A percentile compares a stretch with the other conserved stretches of the same genome.
These are phyloP conservation scores for Eclectus roratus DNA, from an alignment of 2,113 vertebrate species.

Conservation along the genomic window DNA sequence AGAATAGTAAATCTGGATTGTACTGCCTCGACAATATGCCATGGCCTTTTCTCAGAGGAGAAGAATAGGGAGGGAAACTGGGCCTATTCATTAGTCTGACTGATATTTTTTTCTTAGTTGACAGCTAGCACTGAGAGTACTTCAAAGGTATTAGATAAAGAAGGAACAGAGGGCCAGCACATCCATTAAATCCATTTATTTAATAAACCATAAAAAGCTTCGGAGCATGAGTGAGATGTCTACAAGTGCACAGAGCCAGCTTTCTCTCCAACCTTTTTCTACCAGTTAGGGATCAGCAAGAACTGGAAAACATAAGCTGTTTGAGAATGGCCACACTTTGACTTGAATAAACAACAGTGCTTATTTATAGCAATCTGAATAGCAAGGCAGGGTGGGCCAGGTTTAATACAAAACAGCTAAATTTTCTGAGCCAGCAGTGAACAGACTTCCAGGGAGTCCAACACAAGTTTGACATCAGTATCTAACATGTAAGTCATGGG, in stretches of 20 bases:
- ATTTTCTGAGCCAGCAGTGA: neutral
- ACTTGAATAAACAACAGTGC: neutral
- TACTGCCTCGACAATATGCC: conserved; percentile 19
- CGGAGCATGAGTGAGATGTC: conserved; percentile 19
- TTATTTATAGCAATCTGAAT: neutral
- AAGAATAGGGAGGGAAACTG: conserved; percentile 46
- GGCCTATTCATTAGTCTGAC: conserved; percentile 58
- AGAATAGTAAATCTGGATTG: conserved; percentile 49
- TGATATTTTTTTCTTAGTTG: conserved; percentile 58
- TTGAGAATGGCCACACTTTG: conserved; percentile 8
- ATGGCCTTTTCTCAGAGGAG: conserved; percentile 36
- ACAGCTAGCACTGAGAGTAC: conserved; percentile 42
- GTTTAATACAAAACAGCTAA: neutral
- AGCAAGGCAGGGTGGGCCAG: neutral
- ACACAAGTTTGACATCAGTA: neutral
- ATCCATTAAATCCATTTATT: conserved; percentile 65
- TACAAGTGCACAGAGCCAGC: neutral
- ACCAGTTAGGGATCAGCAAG: neutral
- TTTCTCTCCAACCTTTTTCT: conserved; percentile 12
- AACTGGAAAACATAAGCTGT: conserved; percentile 5
- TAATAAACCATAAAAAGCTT: conserved; percentile 60
- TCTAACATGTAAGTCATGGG: neutral
- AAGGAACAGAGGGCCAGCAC: conserved; percentile 32
- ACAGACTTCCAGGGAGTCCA: neutral
- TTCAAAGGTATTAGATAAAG: conserved; percentile 58